Evolutionary conservation across 53 echinoderm and acorn worm genomes (phyloP), one percentile per base, ranked within the genome.

Genomic region (Paracentrotus lividus): DNA sequence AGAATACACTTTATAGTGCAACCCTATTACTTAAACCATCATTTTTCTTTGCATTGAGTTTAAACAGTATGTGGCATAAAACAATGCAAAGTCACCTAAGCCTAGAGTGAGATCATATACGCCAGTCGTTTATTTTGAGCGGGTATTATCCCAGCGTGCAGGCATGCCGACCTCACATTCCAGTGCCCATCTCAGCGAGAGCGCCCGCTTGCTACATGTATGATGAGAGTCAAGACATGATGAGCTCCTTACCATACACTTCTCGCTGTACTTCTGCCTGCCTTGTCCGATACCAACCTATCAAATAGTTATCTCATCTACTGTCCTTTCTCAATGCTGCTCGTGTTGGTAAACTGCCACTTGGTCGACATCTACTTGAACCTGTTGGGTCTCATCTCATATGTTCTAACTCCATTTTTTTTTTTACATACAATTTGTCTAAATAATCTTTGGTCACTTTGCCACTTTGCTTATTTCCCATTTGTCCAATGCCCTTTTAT

Each of bases 191-290:
- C 55, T 42, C n/a, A 65, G 43, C 8, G 81, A 89, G 89, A 44
- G 66, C 44, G 89, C 89, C 89, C 89, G 55, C 89, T 89, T n/a
- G n/a, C n/a, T n/a, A n/a, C n/a, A n/a, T n/a, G n/a, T n/a, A 64
- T 16, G 43, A 6, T 42, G 42, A 59, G 20, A 16, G 27, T 65
- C 65, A 64, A 59, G 44, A 65, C 89, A 89, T 38, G n/a, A n/a
- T n/a, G 89, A 42, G 47, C 33, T 81, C 47, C 23, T 45, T 47
- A 47, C 42, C 14, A 40, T 29, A 18, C 24, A 61, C 26, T 24
- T n/a, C n/a, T n/a, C n/a, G n/a, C n/a, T n/a, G n/a, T n/a, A n/a
- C n/a, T n/a, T n/a, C n/a, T n/a, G n/a, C n/a, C n/a, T n/a, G n/a
- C 72, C 36, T 72, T 36, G 72, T 40, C 40, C 38, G 18, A 38